A percentile compares a stretch with the other conserved stretches of the same genome.
phyloP scores from a whole-genome alignment of 2,113 vertebrate genomes.

The Chaetura pelagica region DNA sequence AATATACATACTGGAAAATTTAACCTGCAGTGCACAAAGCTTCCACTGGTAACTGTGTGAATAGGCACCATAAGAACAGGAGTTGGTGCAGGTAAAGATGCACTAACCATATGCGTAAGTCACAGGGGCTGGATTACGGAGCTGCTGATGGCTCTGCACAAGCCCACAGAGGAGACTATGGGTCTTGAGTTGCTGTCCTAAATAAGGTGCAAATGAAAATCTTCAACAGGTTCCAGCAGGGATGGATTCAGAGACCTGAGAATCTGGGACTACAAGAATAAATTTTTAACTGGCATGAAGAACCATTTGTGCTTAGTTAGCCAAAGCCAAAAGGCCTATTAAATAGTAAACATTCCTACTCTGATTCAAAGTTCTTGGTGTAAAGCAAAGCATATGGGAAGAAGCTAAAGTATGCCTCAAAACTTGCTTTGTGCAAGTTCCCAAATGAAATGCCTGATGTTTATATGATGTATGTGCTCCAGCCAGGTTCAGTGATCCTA shows the following conservation, averaged over 20 bases:
- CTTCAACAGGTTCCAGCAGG: not conserved
- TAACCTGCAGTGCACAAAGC: not conserved
- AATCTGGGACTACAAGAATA: not conserved
- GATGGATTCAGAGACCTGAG: not conserved
- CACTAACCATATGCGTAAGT: not conserved
- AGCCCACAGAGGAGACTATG: not conserved
- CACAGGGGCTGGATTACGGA: not conserved
- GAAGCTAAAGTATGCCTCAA: not conserved
- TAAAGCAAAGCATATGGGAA: not conserved
- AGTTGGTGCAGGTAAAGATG: not conserved
- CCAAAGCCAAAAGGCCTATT: not conserved
- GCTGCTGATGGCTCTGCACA: not conserved
- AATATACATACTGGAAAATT: not conserved
- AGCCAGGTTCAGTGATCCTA: not conserved
- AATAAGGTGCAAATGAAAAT: not conserved
- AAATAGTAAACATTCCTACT: not conserved
- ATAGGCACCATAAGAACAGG: not conserved
- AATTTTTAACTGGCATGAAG: not conserved
- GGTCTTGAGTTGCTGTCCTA: not conserved
- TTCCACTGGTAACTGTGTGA: not conserved
- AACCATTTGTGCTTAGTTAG: slow-evolving; percentile 1
- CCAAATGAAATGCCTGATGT: rapidly evolving
- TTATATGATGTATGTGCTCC: not conserved
- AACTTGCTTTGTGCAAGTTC: not conserved
- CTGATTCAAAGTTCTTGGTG: not conserved